Conservation (phyloP, 2,113 vertebrate species). For the Chaenogobius annularis region DNA sequence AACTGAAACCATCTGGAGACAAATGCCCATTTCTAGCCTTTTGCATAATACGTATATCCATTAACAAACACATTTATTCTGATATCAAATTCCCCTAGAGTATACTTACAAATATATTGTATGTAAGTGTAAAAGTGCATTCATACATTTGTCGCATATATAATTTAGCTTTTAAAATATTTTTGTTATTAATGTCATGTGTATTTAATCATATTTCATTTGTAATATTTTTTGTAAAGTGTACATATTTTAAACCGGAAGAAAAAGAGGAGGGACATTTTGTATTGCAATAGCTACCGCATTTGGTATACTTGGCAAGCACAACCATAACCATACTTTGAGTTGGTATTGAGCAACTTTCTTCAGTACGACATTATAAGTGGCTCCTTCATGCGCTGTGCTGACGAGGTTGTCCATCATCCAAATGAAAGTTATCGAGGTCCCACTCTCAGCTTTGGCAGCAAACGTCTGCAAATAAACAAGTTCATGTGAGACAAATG, state of each 20-base stretch:
- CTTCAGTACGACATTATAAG: conserved; percentile 73
- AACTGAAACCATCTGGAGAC: no score
- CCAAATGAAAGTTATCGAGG: conserved; percentile 78
- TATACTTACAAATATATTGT: no score
- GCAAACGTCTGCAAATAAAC: conserved; percentile 62
- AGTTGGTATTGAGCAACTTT: conserved; percentile 71
- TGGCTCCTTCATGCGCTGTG: conserved; percentile 67
- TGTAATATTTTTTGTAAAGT: no score
- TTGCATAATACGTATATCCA: not conserved
- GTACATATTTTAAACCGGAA: no score
- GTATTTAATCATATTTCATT: no score
- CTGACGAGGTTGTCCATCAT: conserved; percentile 66
- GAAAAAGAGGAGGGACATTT: no score
- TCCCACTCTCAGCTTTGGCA: conserved; percentile 69
- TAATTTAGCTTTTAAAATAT: no score
- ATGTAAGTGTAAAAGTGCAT: no score
- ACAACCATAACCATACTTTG: conserved; percentile 54
- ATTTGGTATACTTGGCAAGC: not conserved
- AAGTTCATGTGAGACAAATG: not conserved
- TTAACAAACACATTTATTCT: no score
- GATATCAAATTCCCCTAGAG: no score
- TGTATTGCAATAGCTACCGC: not conserved
- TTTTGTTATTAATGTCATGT: no score
- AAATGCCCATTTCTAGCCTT: not conserved
- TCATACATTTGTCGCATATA: no score